Conservation (phyloP, 2,113 vertebrate genomes). For the Cnemophilus loriae region DNA sequence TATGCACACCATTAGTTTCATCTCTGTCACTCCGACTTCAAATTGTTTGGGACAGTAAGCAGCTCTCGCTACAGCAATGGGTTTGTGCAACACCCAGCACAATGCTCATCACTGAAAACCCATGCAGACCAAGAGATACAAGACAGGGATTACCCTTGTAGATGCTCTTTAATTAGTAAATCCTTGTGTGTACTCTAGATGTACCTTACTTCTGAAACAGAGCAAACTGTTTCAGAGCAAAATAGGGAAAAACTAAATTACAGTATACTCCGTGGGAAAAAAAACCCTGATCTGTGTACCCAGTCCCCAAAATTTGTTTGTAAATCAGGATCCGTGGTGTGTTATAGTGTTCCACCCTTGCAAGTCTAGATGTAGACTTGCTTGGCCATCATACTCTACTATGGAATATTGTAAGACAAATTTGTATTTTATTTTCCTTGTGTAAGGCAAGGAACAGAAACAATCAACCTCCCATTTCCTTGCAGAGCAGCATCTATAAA, state of each 20-base stretch:
- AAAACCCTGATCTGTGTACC: neutral
- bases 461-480: neutral
- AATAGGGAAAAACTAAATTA: neutral
- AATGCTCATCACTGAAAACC: neutral
- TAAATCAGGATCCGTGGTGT: neutral
- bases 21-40: neutral
- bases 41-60: neutral
- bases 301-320: neutral
- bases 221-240: neutral
- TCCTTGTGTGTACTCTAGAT: neutral
- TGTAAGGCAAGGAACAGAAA: neutral
- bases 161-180: neutral
- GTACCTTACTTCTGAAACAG: neutral
- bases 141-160: neutral
- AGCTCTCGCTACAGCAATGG: neutral
- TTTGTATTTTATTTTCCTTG: neutral
- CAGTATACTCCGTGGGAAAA: neutral
- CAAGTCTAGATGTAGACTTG: neutral
- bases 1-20: neutral
- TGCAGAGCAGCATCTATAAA: neutral
- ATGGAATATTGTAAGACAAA: neutral
- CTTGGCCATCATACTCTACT: neutral
- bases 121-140: neutral
- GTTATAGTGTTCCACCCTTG: neutral
- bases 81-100: neutral